Percentiles rank a stretch among this genome's conserved stretches.
Conservation (phyloP, 2,797 vertebrate species). For the Fratercula arctica region DNA sequence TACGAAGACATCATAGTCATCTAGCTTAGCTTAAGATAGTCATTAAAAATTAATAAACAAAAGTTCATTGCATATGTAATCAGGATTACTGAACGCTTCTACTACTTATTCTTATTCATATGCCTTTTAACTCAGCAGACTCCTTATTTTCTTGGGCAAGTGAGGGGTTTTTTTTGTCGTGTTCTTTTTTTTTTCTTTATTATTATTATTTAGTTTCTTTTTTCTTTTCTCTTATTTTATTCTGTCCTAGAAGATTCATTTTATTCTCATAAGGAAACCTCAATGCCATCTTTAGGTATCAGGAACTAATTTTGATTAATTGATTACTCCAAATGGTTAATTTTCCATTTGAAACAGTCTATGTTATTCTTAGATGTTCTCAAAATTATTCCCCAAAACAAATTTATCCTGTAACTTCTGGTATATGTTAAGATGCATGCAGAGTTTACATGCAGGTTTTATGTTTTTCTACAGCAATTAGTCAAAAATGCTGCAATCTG, state of each 20-base stretch:
- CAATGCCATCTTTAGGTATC: neutral
- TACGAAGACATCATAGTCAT: neutral
- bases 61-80: neutral
- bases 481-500: neutral
- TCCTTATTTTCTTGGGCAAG: neutral
- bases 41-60: neutral
- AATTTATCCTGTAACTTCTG: neutral
- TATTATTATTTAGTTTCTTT: neutral
- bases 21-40: neutral
- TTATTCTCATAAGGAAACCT: neutral
- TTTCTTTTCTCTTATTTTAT: accelerated
- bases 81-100: neutral
- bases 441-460: neutral
- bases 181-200: neutral
- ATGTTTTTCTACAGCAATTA: neutral
- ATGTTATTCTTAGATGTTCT: neutral
- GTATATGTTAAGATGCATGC: neutral
- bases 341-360: neutral
- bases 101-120: accelerated
- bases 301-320: neutral
- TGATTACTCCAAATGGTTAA: neutral
- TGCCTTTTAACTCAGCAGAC: neutral
- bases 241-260: neutral
- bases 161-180: accelerated
- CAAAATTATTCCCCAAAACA: neutral